Evolutionary conservation across 35 echinoderm and acorn worm species (phyloP), one percentile per base, ranked within the genome.

Genomic region (Ptychodera flava): DNA sequence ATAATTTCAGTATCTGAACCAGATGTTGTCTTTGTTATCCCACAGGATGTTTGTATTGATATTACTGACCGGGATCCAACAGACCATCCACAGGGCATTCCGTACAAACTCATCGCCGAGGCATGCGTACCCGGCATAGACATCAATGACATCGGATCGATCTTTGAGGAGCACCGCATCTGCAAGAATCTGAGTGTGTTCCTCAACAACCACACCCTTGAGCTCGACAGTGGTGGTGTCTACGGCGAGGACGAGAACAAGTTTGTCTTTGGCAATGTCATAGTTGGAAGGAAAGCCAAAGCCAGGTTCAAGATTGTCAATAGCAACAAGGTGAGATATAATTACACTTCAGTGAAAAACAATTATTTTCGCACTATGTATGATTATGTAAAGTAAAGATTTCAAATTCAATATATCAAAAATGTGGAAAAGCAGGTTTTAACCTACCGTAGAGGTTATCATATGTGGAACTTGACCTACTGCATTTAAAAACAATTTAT

Each of bases 71-170:
- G 96, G 29, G 96, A 99, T 78, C 96, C 96, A 31, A 84, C 93
- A 22, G 93, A 99, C 36, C 93, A 92, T 28, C 93, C 96, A 22
- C 96, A 99, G 37, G 96, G 96, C 33, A 99, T 99, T 87, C 96
- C 96, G 28, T 99, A 99, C 93, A 99, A 99, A 90, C 84, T 99
- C 45, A 84, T 99, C n/a, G 96, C 96, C 16, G 96, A 99, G 78
- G 92, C 92, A 34, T 99, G 96, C 82, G 94, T 87, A 31, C 96
- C 96, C 0, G 90, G 92, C 85, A 99, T 99, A 88, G 94, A 99
- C 83, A 85, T 94, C 31, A 86, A 86, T 0, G 96, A 99, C 76
- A 38, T 99, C 29, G 93, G 90, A 34, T 80, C 93, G 16, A 94
- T 99, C 78, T 99, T 99, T 86, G 96, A 99, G 83, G 96, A 99